Evolutionary conservation across 2,888 invertebrate genomes (phyloP).

Genomic region (Drosophila meridiana): DNA sequence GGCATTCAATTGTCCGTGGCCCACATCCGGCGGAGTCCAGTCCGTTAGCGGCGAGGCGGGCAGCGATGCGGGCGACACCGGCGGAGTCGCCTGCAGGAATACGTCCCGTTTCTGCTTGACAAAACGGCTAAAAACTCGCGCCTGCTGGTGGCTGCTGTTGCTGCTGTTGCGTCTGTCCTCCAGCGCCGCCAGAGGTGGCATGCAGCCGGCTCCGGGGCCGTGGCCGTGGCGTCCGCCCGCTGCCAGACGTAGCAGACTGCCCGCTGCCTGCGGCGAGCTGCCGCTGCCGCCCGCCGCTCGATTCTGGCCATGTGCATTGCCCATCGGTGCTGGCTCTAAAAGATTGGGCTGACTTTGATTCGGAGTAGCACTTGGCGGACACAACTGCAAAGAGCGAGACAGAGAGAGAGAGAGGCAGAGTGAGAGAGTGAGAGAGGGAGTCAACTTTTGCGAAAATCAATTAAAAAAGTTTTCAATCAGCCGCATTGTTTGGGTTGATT

Average conservation of each 20-base stretch:
- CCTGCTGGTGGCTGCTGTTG: constrained; percentile 63
- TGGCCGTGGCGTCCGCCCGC: constrained; percentile 26
- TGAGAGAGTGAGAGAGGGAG: not conserved
- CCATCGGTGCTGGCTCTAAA: constrained; percentile 57
- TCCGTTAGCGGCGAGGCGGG: constrained; percentile 31
- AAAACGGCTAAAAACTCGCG: constrained; percentile 81
- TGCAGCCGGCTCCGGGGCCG: constrained; percentile 29
- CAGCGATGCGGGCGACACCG: constrained; percentile 38
- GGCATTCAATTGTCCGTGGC: constrained; percentile 76
- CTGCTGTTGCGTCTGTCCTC: constrained; percentile 13
- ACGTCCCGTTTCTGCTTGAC: constrained; percentile 79
- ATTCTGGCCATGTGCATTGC: constrained; percentile 69
- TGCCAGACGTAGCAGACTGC: constrained; percentile 43
- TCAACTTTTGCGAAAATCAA: constrained; percentile 78
- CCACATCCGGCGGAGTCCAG: constrained; percentile 38
- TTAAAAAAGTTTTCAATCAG: constrained; percentile 83
- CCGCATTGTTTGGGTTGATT: constrained; percentile 68
- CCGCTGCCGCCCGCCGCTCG: constrained; percentile 33
- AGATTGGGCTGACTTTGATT: constrained; percentile 8
- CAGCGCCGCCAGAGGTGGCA: constrained; percentile 10
- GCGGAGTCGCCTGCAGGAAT: constrained; percentile 48
- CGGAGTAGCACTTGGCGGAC: constrained; percentile 16
- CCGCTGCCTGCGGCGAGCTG: constrained; percentile 44
- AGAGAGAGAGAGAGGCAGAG: not conserved
- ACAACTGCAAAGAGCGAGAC: constrained; percentile 1